Evolutionary conservation across 2,888 invertebrate species (phyloP).

Genomic region (Campoplex nolae): DNA sequence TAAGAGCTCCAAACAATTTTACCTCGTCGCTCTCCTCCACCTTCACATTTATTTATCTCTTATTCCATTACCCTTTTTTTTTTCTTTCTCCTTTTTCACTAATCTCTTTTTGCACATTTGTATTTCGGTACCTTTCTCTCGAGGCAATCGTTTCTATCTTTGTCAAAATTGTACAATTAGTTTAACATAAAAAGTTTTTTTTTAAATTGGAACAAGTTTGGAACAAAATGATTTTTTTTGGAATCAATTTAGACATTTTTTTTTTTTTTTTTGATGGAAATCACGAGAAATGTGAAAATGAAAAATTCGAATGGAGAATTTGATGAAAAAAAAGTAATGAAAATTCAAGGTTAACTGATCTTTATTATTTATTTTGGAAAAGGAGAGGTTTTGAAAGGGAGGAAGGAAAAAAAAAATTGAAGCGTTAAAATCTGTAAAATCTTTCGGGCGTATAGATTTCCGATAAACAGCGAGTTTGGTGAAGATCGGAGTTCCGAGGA

Average conservation of each 20-base stretch:
- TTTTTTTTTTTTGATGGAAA: too few relatives aligned
- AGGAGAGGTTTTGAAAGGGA: constrained; percentile 16
- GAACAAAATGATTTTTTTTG: not conserved
- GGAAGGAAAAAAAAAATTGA: constrained; percentile 17
- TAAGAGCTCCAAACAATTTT: constrained; percentile 41
- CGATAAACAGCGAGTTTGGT: constrained; percentile 22
- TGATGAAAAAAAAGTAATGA: not conserved
- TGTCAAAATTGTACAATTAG: not conserved
- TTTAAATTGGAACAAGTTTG: not conserved
- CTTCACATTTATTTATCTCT: constrained; percentile 44
- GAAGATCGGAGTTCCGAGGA: constrained; percentile 31
- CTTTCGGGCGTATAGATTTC: constrained; percentile 21
- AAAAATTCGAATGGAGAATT: not conserved
- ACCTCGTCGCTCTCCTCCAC: constrained; percentile 2
- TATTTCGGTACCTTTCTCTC: not conserved
- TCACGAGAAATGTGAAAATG: not conserved
- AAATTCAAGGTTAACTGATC: too few relatives aligned
- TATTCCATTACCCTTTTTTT: constrained; percentile 6
- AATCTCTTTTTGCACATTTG: not conserved
- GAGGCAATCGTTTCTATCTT: not conserved
- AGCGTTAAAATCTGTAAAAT: constrained; percentile 78
- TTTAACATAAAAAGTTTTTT: not conserved
- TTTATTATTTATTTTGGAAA: not conserved
- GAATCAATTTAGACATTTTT: not conserved
- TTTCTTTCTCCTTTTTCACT: not conserved